Conservation (phyloP, 1,140 invertebrate species). For the Zaprionus capensis region DNA sequence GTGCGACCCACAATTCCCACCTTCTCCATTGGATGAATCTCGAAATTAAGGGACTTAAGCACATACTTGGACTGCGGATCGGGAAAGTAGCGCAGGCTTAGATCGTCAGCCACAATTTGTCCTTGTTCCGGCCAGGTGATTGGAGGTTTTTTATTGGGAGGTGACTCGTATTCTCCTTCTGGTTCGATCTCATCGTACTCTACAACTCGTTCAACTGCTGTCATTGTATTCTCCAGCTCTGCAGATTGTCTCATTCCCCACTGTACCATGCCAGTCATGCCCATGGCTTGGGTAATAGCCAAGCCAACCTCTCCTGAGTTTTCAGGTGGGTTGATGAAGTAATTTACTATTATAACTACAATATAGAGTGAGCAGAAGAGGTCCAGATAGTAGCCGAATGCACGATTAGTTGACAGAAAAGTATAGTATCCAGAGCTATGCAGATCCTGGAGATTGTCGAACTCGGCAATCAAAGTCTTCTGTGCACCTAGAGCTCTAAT, state of each 20-base stretch:
- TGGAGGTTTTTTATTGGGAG: conserved; percentile 87
- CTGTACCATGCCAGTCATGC: conserved; percentile 90
- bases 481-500: conserved; percentile 89
- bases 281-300: conserved; percentile 92
- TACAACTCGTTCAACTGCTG: conserved; percentile 91
- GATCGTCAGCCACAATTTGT: conserved; percentile 87
- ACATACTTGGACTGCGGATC: conserved; percentile 86
- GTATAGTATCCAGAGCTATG: conserved; percentile 91
- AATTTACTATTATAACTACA: conserved; percentile 88
- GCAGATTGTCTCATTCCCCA: conserved; percentile 87
- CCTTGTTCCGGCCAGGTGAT: conserved; percentile 90
- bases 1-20: conserved; percentile 91
- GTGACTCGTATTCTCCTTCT: conserved; percentile 86
- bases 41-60: conserved; percentile 87
- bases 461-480: conserved; percentile 88
- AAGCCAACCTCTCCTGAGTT: conserved; percentile 89
- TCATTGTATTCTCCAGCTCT: conserved; percentile 90
- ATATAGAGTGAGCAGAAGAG: conserved; percentile 88
- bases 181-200: conserved; percentile 90
- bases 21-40: conserved; percentile 84
- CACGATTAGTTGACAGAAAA: conserved; percentile 91
- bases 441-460: conserved; percentile 87
- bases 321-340: conserved; percentile 84
- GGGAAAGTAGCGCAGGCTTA: conserved; percentile 85
- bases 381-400: conserved; percentile 92